Conservation (phyloP, 2,888 invertebrate species). For the Petrolisthes manimaculis region DNA sequence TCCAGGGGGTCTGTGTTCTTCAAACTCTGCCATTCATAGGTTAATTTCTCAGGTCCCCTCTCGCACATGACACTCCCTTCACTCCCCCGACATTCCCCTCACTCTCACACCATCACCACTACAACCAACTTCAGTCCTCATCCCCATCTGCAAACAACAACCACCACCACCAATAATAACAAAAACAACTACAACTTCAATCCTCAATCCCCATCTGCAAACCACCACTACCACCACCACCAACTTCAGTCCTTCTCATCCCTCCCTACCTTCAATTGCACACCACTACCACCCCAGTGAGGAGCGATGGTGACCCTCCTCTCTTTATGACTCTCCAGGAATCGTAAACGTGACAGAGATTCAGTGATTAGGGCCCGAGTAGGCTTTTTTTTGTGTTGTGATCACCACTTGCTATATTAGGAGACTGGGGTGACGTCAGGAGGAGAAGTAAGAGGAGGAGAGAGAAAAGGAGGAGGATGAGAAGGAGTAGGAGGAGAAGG, state of each 20-base stretch:
- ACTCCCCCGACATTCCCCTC: not conserved
- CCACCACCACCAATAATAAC: too few relatives aligned
- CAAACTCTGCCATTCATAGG: too few relatives aligned
- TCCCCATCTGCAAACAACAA: too few relatives aligned
- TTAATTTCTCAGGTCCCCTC: too few relatives aligned
- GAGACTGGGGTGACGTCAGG: not conserved
- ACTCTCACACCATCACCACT: not conserved
- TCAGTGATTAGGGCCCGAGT: not conserved
- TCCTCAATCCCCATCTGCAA: too few relatives aligned
- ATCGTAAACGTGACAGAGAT: constrained; percentile 15
- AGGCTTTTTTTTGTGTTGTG: constrained; percentile 1
- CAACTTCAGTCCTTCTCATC: not conserved
- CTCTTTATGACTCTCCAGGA: constrained; percentile 16
- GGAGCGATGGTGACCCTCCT: not conserved
- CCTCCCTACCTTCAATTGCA: not conserved
- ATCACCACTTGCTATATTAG: not conserved
- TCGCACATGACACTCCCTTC: too few relatives aligned
- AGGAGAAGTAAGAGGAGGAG: not conserved
- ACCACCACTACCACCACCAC: not conserved
- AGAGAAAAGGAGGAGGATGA: not conserved
- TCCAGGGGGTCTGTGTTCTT: too few relatives aligned
- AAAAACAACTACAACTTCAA: too few relatives aligned
- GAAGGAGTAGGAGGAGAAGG: not conserved
- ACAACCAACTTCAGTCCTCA: not conserved
- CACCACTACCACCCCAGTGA: not conserved